A percentile compares a stretch with the other conserved stretches of the same genome.
Evolutionary conservation across 2,888 invertebrate species (phyloP).

Genomic region (Lutraria lutraria): DNA sequence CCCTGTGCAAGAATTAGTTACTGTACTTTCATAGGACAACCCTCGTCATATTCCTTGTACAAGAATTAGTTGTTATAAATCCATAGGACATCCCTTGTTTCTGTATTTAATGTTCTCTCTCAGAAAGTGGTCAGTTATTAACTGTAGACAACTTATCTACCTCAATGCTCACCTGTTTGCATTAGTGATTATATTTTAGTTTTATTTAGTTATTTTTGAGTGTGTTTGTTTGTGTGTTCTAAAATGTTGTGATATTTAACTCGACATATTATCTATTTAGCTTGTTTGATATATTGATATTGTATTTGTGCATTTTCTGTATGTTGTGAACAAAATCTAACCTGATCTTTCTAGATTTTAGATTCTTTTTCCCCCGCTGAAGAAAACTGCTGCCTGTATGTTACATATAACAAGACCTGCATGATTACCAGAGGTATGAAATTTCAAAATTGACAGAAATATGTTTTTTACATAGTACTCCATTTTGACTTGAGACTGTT

Average conservation of each 20-base stretch:
- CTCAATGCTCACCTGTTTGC: conserved; percentile 62
- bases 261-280: neutral
- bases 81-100: neutral
- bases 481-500: no score
- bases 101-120: conserved; percentile 21
- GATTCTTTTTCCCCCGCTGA: neutral
- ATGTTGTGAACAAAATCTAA: neutral
- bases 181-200: conserved; percentile 16
- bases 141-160: conserved; percentile 36
- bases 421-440: neutral
- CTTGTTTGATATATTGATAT: neutral
- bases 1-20: neutral
- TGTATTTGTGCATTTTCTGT: conserved; percentile 15
- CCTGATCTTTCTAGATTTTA: conserved; percentile 15
- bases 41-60: neutral
- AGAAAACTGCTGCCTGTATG: neutral
- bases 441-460: neutral
- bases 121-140: conserved; percentile 49
- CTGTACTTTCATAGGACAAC: neutral
- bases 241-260: neutral
- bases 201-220: conserved; percentile 31
- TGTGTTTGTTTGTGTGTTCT: neutral
- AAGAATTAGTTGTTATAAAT: neutral
- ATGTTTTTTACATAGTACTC: no score
- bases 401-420: neutral